Conservation (phyloP, 1,140 invertebrate genomes). For the Tetramorium alpestre region DNA sequence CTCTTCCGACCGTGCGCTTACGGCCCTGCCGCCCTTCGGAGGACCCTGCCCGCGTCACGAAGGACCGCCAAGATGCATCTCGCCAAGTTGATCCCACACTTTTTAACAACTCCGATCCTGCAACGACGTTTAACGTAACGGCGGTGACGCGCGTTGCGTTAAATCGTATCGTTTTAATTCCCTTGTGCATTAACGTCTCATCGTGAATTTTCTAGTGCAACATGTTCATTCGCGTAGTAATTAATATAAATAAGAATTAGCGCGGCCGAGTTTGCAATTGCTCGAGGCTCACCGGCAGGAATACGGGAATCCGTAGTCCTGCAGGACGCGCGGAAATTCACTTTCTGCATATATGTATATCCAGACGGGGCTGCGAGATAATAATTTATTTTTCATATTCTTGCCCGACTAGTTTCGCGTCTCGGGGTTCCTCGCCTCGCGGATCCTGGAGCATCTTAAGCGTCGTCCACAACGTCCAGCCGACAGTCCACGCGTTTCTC, state of each 20-base stretch:
- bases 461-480: slow-evolving; percentile 45
- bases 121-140: neutral
- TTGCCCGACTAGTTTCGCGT: slow-evolving; percentile 58
- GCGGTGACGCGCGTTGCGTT: neutral
- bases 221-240: neutral
- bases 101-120: neutral
- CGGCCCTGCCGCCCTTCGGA: slow-evolving; percentile 52
- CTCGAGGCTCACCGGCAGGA: neutral
- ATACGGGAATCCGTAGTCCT: neutral
- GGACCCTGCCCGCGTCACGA: neutral
- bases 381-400: slow-evolving; percentile 63
- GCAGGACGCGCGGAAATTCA: slow-evolving; percentile 6
- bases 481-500: no score
- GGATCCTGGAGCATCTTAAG: slow-evolving; percentile 51
- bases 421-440: slow-evolving; percentile 42
- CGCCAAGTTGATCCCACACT: neutral
- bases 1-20: slow-evolving; percentile 5
- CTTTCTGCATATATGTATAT: slow-evolving; percentile 3
- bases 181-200: neutral
- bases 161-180: neutral
- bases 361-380: slow-evolving; percentile 24
- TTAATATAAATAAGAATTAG: neutral
- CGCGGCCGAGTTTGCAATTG: neutral
- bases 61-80: slow-evolving; percentile 12
- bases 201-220: neutral